phyloP scores from a whole-genome alignment of 2,113 vertebrate species.

The Pangasianodon hypophthalmus region DNA sequence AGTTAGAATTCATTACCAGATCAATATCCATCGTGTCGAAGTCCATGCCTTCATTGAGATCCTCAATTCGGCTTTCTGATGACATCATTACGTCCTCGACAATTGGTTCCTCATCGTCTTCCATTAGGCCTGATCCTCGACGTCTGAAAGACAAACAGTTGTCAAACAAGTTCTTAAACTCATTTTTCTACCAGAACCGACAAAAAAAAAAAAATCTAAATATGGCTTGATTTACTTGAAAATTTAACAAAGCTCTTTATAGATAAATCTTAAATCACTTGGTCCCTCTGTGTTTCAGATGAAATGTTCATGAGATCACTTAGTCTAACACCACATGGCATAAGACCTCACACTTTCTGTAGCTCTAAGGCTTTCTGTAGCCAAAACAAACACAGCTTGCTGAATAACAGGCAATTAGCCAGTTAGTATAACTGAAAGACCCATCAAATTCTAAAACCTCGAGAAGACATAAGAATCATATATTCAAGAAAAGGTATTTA shows the following conservation, averaged over 20 bases:
- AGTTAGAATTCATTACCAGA: constrained; percentile 77
- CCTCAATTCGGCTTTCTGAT: constrained; percentile 97
- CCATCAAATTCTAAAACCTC: neutral
- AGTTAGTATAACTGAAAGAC: neutral
- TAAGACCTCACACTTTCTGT: neutral
- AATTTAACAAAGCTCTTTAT: neutral
- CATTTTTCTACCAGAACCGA: neutral
- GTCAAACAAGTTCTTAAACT: neutral
- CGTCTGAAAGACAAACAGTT: constrained; percentile 75
- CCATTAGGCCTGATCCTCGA: constrained; percentile 96
- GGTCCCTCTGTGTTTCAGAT: neutral
- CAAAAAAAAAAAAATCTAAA: neutral
- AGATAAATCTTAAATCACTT: neutral
- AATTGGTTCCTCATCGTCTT: constrained; percentile 98
- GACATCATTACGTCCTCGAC: constrained; percentile 99
- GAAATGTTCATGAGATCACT: neutral
- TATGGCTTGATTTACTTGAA: neutral
- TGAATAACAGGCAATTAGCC: neutral
- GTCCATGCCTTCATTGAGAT: constrained; percentile 99
- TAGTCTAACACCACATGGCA: neutral
- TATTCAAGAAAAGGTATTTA: no score
- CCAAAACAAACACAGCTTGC: neutral
- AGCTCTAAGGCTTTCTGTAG: neutral
- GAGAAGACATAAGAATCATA: no score
- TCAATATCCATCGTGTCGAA: constrained; percentile 99